Conservation (phyloP, 1,140 invertebrate genomes). For the Meteorus sp. region DNA sequence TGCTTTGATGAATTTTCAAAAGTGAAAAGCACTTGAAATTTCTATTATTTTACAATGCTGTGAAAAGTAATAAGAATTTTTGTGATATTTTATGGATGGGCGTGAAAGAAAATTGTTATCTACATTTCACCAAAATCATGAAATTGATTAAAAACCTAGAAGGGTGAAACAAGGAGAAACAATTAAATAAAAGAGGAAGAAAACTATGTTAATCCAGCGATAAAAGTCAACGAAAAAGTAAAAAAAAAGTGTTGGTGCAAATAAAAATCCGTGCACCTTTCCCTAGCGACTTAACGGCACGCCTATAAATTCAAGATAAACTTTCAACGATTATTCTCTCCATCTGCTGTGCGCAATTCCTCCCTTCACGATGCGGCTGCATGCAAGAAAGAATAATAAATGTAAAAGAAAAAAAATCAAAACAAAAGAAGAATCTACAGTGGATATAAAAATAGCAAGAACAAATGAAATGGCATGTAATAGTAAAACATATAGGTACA, state of each 20-base stretch:
- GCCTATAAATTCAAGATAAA: slow-evolving; percentile 40
- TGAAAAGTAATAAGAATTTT: too few relatives aligned
- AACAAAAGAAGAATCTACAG: slow-evolving; percentile 17
- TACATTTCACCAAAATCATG: too few relatives aligned
- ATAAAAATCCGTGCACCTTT: slow-evolving; percentile 19
- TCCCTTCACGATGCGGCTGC: background rate
- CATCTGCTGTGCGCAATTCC: background rate
- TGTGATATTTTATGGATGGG: too few relatives aligned
- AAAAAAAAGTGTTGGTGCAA: background rate
- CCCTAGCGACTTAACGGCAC: slow-evolving; percentile 19
- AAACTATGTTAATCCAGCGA: too few relatives aligned
- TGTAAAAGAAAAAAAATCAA: background rate
- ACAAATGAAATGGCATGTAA: background rate
- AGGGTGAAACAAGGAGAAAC: too few relatives aligned
- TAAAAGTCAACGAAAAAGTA: too few relatives aligned
- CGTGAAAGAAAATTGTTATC: too few relatives aligned
- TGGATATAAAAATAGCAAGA: background rate
- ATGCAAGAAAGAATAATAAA: slow-evolving; percentile 4
- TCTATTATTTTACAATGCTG: too few relatives aligned
- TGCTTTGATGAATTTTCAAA: too few relatives aligned
- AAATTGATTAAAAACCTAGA: too few relatives aligned
- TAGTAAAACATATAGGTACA: background rate
- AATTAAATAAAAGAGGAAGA: too few relatives aligned
- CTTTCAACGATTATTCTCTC: slow-evolving; percentile 37
- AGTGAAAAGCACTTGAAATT: slow-evolving; percentile 1